These are phyloP conservation scores for Trissolcus basalis DNA, from an alignment of 1,140 invertebrate genomes.

Conservation along the genomic window DNA sequence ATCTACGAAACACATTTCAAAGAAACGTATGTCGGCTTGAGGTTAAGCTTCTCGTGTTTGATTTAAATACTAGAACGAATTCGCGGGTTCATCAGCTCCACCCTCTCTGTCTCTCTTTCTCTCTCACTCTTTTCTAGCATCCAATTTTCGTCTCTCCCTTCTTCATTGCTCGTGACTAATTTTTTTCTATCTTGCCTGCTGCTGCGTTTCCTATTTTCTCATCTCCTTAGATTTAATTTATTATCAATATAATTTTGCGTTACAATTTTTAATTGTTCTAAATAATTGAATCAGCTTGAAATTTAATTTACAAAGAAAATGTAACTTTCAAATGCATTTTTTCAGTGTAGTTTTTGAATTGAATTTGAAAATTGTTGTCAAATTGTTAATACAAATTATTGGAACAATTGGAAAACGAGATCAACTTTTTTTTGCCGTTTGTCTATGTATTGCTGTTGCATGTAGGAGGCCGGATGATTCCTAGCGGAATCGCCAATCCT, in stretches of 20 bases:
- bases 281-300: constrained; percentile 9
- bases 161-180: constrained; percentile 11
- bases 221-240: constrained; percentile 27
- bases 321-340: too few relatives aligned
- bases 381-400: background rate
- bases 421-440: constrained; percentile 35
- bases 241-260: constrained; percentile 33
- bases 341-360: background rate
- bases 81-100: background rate
- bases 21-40: constrained; percentile 4
- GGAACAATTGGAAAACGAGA: constrained; percentile 34
- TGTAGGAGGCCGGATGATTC: constrained; percentile 74
- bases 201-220: constrained; percentile 26
- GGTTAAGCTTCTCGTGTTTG: constrained; percentile 10
- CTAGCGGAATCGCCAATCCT: constrained; percentile 72
- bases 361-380: background rate
- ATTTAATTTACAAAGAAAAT: too few relatives aligned
- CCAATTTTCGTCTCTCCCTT: background rate
- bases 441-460: constrained; percentile 75
- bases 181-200: constrained; percentile 4
- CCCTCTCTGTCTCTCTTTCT: constrained; percentile 8
- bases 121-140: background rate
- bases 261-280: constrained; percentile 31
- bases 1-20: background rate
- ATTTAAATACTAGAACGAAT: constrained; percentile 6